Evolutionary conservation across 2,888 invertebrate genomes (phyloP).

Genomic region (Athalia rosae): DNA sequence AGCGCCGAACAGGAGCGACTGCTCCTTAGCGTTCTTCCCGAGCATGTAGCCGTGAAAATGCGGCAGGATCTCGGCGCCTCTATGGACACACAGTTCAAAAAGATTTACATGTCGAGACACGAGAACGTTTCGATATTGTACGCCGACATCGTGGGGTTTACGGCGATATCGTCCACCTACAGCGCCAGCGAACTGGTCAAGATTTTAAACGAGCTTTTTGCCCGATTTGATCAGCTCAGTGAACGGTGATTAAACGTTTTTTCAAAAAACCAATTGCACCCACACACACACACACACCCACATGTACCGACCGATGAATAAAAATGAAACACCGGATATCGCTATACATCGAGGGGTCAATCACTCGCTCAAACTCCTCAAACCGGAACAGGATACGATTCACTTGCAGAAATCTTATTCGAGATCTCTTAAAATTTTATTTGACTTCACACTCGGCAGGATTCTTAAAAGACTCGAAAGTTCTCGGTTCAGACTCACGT

Average conservation of each 20-base stretch:
- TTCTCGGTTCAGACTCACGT: too few relatives aligned
- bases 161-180: conserved; percentile 95
- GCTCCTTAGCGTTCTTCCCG: conserved; percentile 93
- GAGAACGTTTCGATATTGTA: conserved; percentile 98
- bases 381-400: too few relatives aligned
- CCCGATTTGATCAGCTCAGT: conserved; percentile 92
- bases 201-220: conserved; percentile 96
- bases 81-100: conserved; percentile 95
- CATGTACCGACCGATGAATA: too few relatives aligned
- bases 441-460: too few relatives aligned
- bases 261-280: neutral
- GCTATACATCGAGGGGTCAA: too few relatives aligned
- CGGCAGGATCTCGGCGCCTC: conserved; percentile 91
- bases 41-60: conserved; percentile 98
- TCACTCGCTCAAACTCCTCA: too few relatives aligned
- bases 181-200: conserved; percentile 96
- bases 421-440: too few relatives aligned
- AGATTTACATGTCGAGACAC: conserved; percentile 97
- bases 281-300: too few relatives aligned
- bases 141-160: conserved; percentile 98
- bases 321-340: too few relatives aligned
- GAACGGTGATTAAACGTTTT: conserved; percentile 63
- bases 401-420: too few relatives aligned
- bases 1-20: conserved; percentile 95
- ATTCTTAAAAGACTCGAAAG: too few relatives aligned